Percentiles rank a stretch among this genome's conserved stretches.
Evolutionary conservation across 2,888 invertebrate species (phyloP).

Genomic region (Acleris literana): DNA sequence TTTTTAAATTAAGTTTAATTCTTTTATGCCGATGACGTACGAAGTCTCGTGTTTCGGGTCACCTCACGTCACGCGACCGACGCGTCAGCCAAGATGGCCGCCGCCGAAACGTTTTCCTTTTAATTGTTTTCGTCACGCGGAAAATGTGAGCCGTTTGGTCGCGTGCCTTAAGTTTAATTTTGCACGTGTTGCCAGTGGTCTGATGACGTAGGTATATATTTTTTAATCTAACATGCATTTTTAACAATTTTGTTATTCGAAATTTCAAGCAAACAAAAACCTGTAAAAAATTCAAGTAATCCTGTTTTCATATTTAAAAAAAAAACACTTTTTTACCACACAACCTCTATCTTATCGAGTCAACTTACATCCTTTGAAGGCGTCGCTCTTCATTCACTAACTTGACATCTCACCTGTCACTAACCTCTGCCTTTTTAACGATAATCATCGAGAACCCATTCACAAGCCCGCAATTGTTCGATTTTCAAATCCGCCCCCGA

Average conservation of each 20-base stretch:
- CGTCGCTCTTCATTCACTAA: slow-evolving; percentile 62
- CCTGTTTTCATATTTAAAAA: slow-evolving; percentile 20
- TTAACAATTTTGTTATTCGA: no score
- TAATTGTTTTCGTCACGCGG: slow-evolving; percentile 25
- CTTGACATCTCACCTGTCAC: slow-evolving; percentile 81
- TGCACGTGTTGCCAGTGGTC: slow-evolving; percentile 4
- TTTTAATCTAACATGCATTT: no score
- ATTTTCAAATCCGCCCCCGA: slow-evolving; percentile 65
- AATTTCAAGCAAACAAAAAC: no score
- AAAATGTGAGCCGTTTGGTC: slow-evolving; percentile 18
- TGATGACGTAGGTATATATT: no score
- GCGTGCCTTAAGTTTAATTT: slow-evolving; percentile 11
- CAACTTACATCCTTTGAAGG: slow-evolving; percentile 58
- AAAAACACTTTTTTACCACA: slow-evolving; percentile 49
- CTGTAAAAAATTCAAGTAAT: not conserved
- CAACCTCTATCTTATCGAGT: slow-evolving; percentile 66
- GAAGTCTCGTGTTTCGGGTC: slow-evolving; percentile 20
- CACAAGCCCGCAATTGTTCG: slow-evolving; percentile 71
- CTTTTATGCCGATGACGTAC: not conserved
- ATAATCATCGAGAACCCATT: slow-evolving; percentile 76
- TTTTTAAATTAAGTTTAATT: no score
- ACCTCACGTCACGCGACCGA: slow-evolving; percentile 22
- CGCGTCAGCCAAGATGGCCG: slow-evolving; percentile 43
- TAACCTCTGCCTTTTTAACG: slow-evolving; percentile 72
- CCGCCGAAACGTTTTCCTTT: slow-evolving; percentile 24